phyloP scores from a whole-genome alignment of 2,888 invertebrate genomes.

The Mamestra brassicae region DNA sequence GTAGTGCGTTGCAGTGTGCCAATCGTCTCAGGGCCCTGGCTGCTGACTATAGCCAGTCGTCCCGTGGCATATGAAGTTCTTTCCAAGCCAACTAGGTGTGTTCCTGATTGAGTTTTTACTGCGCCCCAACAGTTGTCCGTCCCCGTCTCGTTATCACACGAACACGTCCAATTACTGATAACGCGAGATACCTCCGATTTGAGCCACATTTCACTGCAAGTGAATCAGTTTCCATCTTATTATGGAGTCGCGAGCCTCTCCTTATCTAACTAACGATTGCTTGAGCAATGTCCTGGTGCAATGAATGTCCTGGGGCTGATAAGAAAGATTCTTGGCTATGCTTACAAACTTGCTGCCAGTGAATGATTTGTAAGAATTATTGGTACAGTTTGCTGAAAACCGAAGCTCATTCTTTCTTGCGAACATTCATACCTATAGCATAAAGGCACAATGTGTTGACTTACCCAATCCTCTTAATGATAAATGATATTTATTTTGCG shows the following conservation, averaged over 20 bases:
- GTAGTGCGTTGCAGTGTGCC: too few relatives aligned
- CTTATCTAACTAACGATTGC: slow-evolving; percentile 33
- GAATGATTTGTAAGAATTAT: background rate
- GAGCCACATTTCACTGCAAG: slow-evolving; percentile 42
- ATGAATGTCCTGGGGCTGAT: slow-evolving; percentile 21
- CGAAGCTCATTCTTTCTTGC: background rate
- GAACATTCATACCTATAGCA: too few relatives aligned
- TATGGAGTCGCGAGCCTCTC: slow-evolving; percentile 13
- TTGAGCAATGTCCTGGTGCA: slow-evolving; percentile 28
- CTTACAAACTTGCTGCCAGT: background rate
- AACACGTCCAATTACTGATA: slow-evolving; percentile 68
- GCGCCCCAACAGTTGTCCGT: slow-evolving; percentile 55
- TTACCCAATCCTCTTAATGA: too few relatives aligned
- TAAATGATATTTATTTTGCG: too few relatives aligned
- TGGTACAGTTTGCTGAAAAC: background rate
- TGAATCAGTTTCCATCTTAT: slow-evolving; percentile 51
- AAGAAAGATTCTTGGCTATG: background rate
- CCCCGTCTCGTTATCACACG: slow-evolving; percentile 56
- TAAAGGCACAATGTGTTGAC: too few relatives aligned
- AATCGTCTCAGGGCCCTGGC: too few relatives aligned
- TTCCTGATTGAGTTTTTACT: slow-evolving; percentile 69
- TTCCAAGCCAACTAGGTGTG: slow-evolving; percentile 47
- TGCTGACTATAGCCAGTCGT: slow-evolving; percentile 25
- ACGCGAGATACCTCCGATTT: slow-evolving; percentile 53
- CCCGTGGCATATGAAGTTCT: slow-evolving; percentile 49